Conservation (phyloP, 2,888 invertebrate genomes). For the Drosophila mulleri region DNA sequence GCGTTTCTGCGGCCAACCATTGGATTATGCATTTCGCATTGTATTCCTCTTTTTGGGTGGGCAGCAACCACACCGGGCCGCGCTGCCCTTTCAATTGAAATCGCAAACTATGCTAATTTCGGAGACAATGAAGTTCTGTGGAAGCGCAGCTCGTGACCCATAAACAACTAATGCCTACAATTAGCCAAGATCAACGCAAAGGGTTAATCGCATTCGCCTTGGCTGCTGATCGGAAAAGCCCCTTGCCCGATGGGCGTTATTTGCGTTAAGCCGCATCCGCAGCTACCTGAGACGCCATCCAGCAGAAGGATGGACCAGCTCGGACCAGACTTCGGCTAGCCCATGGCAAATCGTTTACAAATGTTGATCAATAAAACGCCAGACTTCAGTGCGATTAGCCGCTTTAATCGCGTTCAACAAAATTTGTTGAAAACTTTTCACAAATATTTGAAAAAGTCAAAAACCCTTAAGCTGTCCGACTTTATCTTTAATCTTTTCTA, state of each 20-base stretch:
- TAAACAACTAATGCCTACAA: slow-evolving; percentile 81
- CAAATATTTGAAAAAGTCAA: slow-evolving; percentile 84
- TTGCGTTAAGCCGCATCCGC: slow-evolving; percentile 69
- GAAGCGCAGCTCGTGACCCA: slow-evolving; percentile 70
- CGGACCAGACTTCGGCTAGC: neutral
- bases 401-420: slow-evolving; percentile 80
- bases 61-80: slow-evolving; percentile 24
- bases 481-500: slow-evolving; percentile 63
- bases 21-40: slow-evolving; percentile 62
- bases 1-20: slow-evolving; percentile 66
- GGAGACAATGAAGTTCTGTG: slow-evolving; percentile 64
- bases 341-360: slow-evolving; percentile 80
- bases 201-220: slow-evolving; percentile 75
- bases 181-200: slow-evolving; percentile 63
- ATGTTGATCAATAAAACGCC: slow-evolving; percentile 84
- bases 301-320: slow-evolving; percentile 27
- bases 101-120: slow-evolving; percentile 68
- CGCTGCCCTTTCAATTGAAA: slow-evolving; percentile 61
- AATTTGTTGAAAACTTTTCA: slow-evolving; percentile 65
- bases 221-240: slow-evolving; percentile 68
- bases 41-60: slow-evolving; percentile 49
- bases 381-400: slow-evolving; percentile 81
- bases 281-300: slow-evolving; percentile 48
- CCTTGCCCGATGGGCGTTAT: slow-evolving; percentile 59
- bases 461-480: slow-evolving; percentile 59